Percentiles rank a stretch among this genome's conserved stretches.
Conservation (phyloP, 2,797 vertebrate species). For the Furcifer pardalis region DNA sequence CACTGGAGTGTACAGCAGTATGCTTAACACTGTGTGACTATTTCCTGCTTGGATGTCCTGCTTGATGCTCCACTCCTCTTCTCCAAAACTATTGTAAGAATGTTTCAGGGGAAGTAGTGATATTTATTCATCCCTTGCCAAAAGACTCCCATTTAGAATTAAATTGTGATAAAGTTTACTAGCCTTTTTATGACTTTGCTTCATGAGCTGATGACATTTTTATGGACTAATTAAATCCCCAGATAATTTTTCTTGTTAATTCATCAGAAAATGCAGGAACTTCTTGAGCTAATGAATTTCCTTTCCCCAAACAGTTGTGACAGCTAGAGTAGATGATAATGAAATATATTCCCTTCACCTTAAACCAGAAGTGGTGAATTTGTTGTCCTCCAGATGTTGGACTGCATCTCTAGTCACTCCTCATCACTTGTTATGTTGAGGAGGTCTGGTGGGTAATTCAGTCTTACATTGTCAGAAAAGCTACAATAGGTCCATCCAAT, state of each 20-base stretch:
- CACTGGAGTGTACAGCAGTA: neutral
- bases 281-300: conserved; percentile 34
- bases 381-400: neutral
- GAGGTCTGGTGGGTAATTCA: neutral
- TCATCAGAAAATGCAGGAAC: conserved; percentile 31
- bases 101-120: conserved; percentile 33
- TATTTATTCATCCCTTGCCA: conserved; percentile 61
- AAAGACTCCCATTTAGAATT: conserved; percentile 63
- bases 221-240: conserved; percentile 59
- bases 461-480: neutral
- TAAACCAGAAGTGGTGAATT: neutral
- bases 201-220: conserved; percentile 78
- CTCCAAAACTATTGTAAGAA: conserved; percentile 27
- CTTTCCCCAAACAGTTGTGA: neutral
- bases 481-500: neutral
- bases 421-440: no score
- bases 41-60: conserved; percentile 11
- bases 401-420: neutral
- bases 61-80: conserved; percentile 16
- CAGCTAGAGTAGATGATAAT: conserved; percentile 14
- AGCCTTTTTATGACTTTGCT: conserved; percentile 69
- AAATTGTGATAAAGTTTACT: conserved; percentile 58
- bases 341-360: neutral
- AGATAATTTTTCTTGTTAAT: conserved; percentile 41
- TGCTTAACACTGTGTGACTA: neutral